Percentiles rank a stretch among this genome's conserved stretches.
These are phyloP conservation scores for Sphaerodactylus townsendi DNA, from an alignment of 2,113 vertebrate species.

Conservation along the genomic window DNA sequence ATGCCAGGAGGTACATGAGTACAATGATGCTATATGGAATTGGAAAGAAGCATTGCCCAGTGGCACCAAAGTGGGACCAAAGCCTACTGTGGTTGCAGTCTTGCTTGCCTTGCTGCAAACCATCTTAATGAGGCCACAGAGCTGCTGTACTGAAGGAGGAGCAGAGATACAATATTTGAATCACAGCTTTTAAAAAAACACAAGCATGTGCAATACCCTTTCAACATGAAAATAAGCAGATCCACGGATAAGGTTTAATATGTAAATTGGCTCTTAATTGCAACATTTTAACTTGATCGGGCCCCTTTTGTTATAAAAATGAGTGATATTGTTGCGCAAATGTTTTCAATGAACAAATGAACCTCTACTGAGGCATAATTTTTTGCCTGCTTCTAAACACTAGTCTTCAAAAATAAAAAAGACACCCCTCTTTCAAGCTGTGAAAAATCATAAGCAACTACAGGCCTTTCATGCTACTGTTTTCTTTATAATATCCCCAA, in stretches of 20 bases:
- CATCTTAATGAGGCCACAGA: too few species aligned
- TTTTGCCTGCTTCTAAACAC: conserved; percentile 1
- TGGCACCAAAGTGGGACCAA: too few species aligned
- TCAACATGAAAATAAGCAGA: too few species aligned
- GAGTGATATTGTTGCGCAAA: background rate
- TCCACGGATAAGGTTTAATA: too few species aligned
- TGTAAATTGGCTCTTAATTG: background rate
- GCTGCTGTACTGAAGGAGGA: background rate
- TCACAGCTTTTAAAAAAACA: too few species aligned
- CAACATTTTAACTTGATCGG: background rate
- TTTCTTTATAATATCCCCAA: conserved; percentile 46
- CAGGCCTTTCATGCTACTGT: conserved; percentile 20
- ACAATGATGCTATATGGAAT: too few species aligned
- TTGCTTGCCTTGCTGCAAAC: too few species aligned
- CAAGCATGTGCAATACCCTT: too few species aligned
- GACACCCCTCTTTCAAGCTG: background rate
- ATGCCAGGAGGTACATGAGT: too few species aligned
- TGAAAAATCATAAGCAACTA: conserved; percentile 25
- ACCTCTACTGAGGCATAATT: background rate
- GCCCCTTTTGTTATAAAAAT: background rate
- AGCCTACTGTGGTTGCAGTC: too few species aligned
- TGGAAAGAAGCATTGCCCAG: too few species aligned
- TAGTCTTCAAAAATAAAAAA: background rate
- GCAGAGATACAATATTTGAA: background rate
- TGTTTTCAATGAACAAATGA: background rate